phyloP scores from a whole-genome alignment of 35 echinoderm and acorn worm genomes.

The Stichopus chloronotus region DNA sequence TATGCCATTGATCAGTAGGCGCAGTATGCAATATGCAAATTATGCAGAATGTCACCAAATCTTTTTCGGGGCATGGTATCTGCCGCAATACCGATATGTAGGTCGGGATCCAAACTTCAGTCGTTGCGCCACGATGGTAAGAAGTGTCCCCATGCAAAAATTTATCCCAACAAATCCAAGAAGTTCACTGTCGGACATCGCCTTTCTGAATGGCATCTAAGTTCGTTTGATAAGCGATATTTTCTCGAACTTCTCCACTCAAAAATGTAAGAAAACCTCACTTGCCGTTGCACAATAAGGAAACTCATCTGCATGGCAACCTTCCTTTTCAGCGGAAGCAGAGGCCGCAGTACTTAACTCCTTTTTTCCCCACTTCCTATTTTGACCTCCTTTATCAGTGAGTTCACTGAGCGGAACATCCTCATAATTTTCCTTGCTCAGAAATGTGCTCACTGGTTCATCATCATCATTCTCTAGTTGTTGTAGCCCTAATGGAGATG shows the following conservation, averaged over 20 bases:
- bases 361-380: conserved; percentile 9
- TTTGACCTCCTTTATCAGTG: not conserved
- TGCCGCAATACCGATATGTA: not conserved
- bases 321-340: conserved; percentile 22
- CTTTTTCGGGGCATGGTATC: no score
- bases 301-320: conserved; percentile 15
- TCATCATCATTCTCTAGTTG: conserved; percentile 18
- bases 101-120: conserved; percentile 6
- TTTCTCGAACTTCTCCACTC: not conserved
- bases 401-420: conserved; percentile 18
- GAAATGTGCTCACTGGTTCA: not conserved
- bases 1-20: no score
- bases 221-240: conserved; percentile 56
- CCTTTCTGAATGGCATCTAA: conserved; percentile 52
- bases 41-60: no score
- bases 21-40: no score
- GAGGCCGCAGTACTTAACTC: not conserved
- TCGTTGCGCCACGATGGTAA: conserved; percentile 21
- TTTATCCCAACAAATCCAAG: conserved; percentile 62
- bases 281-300: not conserved
- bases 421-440: not conserved
- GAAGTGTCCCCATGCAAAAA: conserved; percentile 51
- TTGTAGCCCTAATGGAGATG: not conserved
- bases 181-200: conserved; percentile 32
- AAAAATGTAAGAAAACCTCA: conserved; percentile 21